Base-by-base conservation (phyloP, 2,113 vertebrate species). In the Cnemophilus loriae region DNA sequence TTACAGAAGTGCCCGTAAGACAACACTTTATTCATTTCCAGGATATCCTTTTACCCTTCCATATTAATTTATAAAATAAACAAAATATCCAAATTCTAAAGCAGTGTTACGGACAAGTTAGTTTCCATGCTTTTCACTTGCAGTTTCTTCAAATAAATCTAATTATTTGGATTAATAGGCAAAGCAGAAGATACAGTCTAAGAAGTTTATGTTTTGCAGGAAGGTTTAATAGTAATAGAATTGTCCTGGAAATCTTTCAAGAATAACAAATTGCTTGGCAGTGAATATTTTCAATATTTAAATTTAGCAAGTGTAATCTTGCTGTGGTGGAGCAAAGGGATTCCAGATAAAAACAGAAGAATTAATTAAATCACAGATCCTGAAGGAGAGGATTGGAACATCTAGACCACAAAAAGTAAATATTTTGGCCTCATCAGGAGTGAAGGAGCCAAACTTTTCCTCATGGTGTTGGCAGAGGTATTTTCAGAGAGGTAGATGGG, bases 241-340 rank as follows among this genome's bases (percentile, higher is more conserved):
- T 53, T 75, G 47, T 70, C 49, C 47, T 88, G 60, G 63, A 91
- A 93, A 70, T 70, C 27, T 96, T 83, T 90, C 92, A 94, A 88
- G 75, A 90, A 57, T 64, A 83, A n/a, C 50, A 94, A 94, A 67
- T 63, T 68, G 4, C 23, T 90, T 95, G 88, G 76, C 92, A 75
- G 28, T 39, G 52, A 70, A 26, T 64, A 68, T 90, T 95, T 87
- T 94, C 55, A 84, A 60, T 83, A 93, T 90, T 83, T 93, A 69
- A 90, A 61, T 76, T 41, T 26, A 59, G 42, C 15, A 21, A 87
- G 42, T 59, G 33, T 47, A 84, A 55, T 57, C 37, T 84, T 88
- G 42, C 59, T 88, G 67, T 49, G 52, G 55, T 0, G 0, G 18
- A 60, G 74, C 57, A 82, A 91, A 70, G 24, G n/a, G 35, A 63